A percentile compares a stretch with the other conserved stretches of the same genome.
Conservation (phyloP, 2,113 vertebrate species). For the Aphelocoma coerulescens region DNA sequence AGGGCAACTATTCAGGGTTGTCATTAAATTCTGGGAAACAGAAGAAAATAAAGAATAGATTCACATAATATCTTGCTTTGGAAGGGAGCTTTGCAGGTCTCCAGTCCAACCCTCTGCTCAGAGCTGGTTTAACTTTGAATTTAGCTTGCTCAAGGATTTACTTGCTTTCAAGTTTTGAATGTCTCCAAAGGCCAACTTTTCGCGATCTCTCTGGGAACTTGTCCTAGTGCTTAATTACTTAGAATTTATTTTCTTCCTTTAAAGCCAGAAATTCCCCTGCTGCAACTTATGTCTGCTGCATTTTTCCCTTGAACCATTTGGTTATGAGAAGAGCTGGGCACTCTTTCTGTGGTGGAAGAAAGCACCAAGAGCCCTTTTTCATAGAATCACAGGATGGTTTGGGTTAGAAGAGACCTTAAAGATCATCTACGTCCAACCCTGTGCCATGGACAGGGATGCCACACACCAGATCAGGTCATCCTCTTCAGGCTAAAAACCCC, state of each 20-base stretch:
- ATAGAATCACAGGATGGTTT: background rate
- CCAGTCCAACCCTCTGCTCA: background rate
- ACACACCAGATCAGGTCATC: too few relatives aligned
- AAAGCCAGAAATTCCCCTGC: background rate
- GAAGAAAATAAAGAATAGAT: background rate
- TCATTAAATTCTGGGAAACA: background rate
- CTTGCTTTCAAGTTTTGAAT: background rate
- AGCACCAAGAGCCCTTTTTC: rapidly evolving
- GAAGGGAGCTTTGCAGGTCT: background rate
- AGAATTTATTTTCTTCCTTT: background rate
- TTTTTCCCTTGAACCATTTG: background rate
- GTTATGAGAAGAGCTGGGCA: background rate
- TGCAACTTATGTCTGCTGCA: background rate
- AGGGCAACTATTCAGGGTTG: background rate
- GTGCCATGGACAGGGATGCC: background rate
- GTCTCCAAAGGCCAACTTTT: background rate
- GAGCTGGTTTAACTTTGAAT: background rate
- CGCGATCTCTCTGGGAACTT: background rate
- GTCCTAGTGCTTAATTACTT: background rate
- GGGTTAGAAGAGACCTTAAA: background rate
- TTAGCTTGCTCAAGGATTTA: background rate
- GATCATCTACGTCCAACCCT: background rate
- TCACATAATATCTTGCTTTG: background rate
- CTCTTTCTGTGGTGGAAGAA: background rate
- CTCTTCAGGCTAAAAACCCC: background rate